phyloP scores from a whole-genome alignment of 1,140 invertebrate genomes.

The Anastatus disparis region DNA sequence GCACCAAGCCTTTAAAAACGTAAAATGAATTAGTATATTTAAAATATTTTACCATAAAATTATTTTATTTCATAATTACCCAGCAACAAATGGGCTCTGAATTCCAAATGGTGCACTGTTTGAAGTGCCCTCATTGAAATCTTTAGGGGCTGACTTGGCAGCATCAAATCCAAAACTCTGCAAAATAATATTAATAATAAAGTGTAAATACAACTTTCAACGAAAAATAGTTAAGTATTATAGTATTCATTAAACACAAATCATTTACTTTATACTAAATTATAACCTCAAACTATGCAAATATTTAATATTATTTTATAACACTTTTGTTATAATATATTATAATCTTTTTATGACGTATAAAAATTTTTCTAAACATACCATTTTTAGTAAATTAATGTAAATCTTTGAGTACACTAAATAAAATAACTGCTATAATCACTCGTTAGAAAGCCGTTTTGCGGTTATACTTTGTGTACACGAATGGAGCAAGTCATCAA shows the following conservation, averaged over 20 bases:
- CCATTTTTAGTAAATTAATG: too few species aligned
- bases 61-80: conserved; percentile 54
- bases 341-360: too few species aligned
- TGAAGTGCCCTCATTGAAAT: conserved; percentile 53
- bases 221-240: too few species aligned
- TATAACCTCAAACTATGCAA: too few species aligned
- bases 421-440: too few species aligned
- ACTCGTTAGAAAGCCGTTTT: too few species aligned
- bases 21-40: conserved; percentile 5
- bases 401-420: too few species aligned
- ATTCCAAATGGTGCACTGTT: conserved; percentile 66
- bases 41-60: conserved; percentile 19
- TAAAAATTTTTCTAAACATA: background rate
- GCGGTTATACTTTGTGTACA: too few species aligned
- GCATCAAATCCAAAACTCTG: conserved; percentile 71
- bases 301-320: too few species aligned
- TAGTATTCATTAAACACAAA: background rate
- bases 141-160: conserved; percentile 64
- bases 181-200: conserved; percentile 40
- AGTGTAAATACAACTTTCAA: background rate
- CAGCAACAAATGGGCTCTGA: conserved; percentile 66
- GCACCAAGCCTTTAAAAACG: conserved; percentile 43
- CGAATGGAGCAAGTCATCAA: conserved; percentile 20
- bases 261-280: background rate
- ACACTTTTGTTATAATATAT: too few species aligned